A percentile compares a stretch with the other conserved stretches of the same genome.
Evolutionary conservation across 2,888 invertebrate genomes (phyloP).

Genomic region (Himalopsyche anomala): DNA sequence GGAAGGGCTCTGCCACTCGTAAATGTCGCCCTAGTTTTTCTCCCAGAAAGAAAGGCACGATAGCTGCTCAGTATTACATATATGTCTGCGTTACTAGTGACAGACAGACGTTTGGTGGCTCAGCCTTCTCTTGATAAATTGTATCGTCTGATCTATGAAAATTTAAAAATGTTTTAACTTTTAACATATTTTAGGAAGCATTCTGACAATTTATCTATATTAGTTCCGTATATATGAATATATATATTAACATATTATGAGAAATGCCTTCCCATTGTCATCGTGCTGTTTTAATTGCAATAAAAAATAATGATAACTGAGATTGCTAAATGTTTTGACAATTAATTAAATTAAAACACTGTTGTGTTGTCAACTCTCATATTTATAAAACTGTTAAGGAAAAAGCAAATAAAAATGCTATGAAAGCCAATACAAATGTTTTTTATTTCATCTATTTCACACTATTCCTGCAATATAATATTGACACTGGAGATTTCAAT

Average conservation of each 20-base stretch:
- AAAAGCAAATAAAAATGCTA: conserved; percentile 65
- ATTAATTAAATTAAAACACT: conserved; percentile 65
- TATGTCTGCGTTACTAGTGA: conserved; percentile 32
- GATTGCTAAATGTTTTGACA: conserved; percentile 65
- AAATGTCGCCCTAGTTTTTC: conserved; percentile 51
- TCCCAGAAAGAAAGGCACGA: conserved; percentile 13
- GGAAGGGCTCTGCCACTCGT: conserved; percentile 58
- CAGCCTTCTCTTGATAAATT: conserved; percentile 60
- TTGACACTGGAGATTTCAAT: neutral
- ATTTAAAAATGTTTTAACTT: conserved; percentile 63
- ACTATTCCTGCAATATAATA: neutral
- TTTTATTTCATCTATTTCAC: conserved; percentile 44
- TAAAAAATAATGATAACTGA: conserved; percentile 63
- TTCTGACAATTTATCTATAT: conserved; percentile 63
- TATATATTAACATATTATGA: conserved; percentile 58
- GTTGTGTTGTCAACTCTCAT: conserved; percentile 66
- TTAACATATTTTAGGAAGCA: conserved; percentile 66
- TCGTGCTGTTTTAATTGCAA: conserved; percentile 66
- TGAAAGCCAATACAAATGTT: conserved; percentile 58
- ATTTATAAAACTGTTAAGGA: conserved; percentile 66
- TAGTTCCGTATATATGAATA: conserved; percentile 57
- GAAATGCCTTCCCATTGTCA: conserved; percentile 63
- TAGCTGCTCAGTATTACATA: conserved; percentile 31
- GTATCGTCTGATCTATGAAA: conserved; percentile 58
- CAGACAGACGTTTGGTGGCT: conserved; percentile 51